Conservation (phyloP, 2,797 vertebrate species). For the Esox masquinongy region DNA sequence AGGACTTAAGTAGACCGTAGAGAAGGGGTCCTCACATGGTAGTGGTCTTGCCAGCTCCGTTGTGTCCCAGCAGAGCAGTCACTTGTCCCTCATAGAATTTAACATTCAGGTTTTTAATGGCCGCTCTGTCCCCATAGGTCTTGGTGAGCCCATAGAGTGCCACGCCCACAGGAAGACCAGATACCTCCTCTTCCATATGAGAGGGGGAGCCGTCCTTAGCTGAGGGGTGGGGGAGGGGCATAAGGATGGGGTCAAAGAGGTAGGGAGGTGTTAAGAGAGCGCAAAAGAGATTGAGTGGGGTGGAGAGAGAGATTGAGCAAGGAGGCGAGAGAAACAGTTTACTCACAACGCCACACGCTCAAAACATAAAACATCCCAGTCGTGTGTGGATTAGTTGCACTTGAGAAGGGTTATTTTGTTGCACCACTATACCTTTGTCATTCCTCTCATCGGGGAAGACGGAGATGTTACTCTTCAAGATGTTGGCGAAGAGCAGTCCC, state of each 20-base stretch:
- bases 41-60: constrained; percentile 97
- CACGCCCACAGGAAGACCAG: constrained; percentile 84
- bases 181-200: constrained; percentile 78
- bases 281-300: constrained; percentile 2
- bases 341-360: not conserved
- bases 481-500: constrained; percentile 82
- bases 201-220: constrained; percentile 65
- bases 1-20: not conserved
- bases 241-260: constrained; percentile 29
- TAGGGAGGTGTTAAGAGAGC: not conserved
- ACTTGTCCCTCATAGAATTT: constrained; percentile 94
- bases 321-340: constrained; percentile 6
- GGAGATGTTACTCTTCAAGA: constrained; percentile 80
- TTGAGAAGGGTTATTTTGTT: not conserved
- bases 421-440: constrained; percentile 64
- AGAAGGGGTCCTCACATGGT: constrained; percentile 82
- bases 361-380: not conserved
- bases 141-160: constrained; percentile 87
- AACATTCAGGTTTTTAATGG: constrained; percentile 88
- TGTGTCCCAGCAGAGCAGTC: constrained; percentile 94
- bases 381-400: not conserved
- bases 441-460: constrained; percentile 71
- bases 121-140: constrained; percentile 81
- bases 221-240: constrained; percentile 39
- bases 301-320: constrained; percentile 23